Percentiles rank a stretch among this genome's conserved stretches.
These are phyloP conservation scores for Drosophila kuntzei DNA, from an alignment of 2,888 invertebrate genomes.

Conservation along the genomic window DNA sequence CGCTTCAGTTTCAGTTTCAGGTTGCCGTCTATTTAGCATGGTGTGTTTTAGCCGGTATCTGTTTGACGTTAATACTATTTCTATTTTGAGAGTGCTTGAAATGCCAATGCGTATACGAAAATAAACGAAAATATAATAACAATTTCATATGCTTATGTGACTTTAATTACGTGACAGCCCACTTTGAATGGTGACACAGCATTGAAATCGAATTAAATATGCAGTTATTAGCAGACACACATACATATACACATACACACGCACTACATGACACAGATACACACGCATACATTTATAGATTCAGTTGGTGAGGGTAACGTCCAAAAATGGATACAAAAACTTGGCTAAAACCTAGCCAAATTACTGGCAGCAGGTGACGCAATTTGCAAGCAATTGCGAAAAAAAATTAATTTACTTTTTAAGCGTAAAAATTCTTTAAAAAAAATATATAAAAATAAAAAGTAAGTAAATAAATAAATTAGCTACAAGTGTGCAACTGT, in stretches of 20 bases:
- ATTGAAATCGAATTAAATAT: conserved; percentile 73
- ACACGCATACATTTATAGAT: conserved; percentile 17
- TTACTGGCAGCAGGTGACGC: conserved; percentile 59
- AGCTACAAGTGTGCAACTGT: conserved; percentile 30
- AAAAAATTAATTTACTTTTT: conserved; percentile 30
- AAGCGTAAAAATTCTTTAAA: conserved; percentile 55
- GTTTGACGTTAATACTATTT: conserved; percentile 2
- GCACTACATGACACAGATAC: conserved; percentile 27
- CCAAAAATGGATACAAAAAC: conserved; percentile 47
- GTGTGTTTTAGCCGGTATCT: conserved; percentile 9
- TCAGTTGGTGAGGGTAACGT: conserved; percentile 8
- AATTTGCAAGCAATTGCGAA: conserved; percentile 60
- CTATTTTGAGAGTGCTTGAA: conserved; percentile 31
- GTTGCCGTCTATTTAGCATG: conserved; percentile 16
- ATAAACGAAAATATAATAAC: conserved; percentile 40
- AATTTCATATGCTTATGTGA: conserved; percentile 63
- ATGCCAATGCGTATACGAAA: conserved; percentile 54
- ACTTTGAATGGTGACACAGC: conserved; percentile 52
- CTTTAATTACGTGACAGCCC: conserved; percentile 78
- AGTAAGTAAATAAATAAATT: conserved; percentile 44
- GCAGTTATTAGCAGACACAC: conserved; percentile 58
- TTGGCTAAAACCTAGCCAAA: conserved; percentile 43
- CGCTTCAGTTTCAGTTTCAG: neutral
- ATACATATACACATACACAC: conserved; percentile 28
- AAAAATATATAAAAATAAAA: neutral